Evolutionary conservation across 2,888 invertebrate genomes (phyloP), one percentile per base, ranked within the genome.

Genomic region (Nudaria mundana): DNA sequence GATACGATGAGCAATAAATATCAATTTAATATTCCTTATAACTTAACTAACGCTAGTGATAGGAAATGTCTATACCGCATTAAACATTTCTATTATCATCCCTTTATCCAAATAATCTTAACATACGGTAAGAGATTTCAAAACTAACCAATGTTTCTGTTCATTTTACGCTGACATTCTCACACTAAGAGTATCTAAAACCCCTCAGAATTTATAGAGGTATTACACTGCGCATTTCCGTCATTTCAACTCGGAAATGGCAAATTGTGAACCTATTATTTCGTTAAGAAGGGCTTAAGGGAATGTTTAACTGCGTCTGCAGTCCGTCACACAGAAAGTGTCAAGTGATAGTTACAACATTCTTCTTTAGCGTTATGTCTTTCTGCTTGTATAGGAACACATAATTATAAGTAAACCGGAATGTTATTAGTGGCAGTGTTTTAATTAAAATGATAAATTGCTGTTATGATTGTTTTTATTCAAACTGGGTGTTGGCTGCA

Each of bases 191-290:
- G 8, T 30, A 59, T 61, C 57, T 56, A 53, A 55, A 63, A 49
- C 55, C 55, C 57, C 47, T 37, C 35, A 31, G 50, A 62, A 66
- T 66, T 65, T 66, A 66, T 66, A 54, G 41, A 52, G 55, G 56
- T 55, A 54, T 58, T 54, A 54, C 57, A 50, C 48, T 52, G 47
- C 56, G 59, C 50, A 66, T 60, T 56, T 61, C 31, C 34, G 40
- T 40, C 16, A 35, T 46, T 36, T 28, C 33, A 41, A 44, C 37
- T 47, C 30, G 30, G 30, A 35, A 45, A 56, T 55, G 47, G 41
- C 47, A 37, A 56, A 44, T 54, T 47, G 30, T 29, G 16, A 15
- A 30, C 14, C 34, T 51, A 50, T 32, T 42, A 44, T 56, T 42
- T 38, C 8, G 29, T 25, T 33, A 20, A 20, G 28, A 30, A 16